Conservation (phyloP, 2,888 invertebrate genomes). For the Hipparchia sbordonii region DNA sequence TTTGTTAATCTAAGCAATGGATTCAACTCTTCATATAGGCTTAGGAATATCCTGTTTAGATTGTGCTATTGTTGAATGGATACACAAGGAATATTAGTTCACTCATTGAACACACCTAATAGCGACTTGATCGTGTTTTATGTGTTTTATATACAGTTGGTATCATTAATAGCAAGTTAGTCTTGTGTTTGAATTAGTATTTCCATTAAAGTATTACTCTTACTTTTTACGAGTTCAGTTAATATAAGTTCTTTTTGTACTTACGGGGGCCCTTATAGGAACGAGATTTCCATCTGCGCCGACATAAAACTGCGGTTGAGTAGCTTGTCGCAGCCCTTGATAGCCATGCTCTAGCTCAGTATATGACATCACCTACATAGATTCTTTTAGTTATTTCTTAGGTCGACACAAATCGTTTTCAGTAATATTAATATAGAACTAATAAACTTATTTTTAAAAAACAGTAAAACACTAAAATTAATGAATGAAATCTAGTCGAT, state of each 20-base stretch:
- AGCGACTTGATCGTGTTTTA: slow-evolving; percentile 1
- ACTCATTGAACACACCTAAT: not conserved
- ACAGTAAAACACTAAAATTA: not conserved
- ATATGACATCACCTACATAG: slow-evolving; percentile 89
- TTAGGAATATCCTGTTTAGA: slow-evolving; percentile 22
- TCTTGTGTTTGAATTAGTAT: not conserved
- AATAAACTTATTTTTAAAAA: slow-evolving; percentile 1
- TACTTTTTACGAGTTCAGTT: not conserved
- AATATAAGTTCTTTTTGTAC: slow-evolving; percentile 50
- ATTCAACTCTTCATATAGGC: slow-evolving; percentile 26
- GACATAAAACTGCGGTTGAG: slow-evolving; percentile 87
- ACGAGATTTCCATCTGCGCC: slow-evolving; percentile 86
- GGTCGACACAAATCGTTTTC: slow-evolving; percentile 21
- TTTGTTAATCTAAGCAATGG: slow-evolving; percentile 23
- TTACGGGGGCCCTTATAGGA: slow-evolving; percentile 82
- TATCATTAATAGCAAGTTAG: not conserved
- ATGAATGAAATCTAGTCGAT: too few species aligned
- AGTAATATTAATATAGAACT: slow-evolving; percentile 11
- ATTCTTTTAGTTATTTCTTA: slow-evolving; percentile 39
- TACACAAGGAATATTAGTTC: not conserved
- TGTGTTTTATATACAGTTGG: not conserved
- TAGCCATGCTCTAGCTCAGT: slow-evolving; percentile 96
- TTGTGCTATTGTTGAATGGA: not conserved
- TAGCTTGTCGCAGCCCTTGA: slow-evolving; percentile 90
- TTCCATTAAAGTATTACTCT: not conserved